These are phyloP conservation scores for Notoglanidium macrostoma DNA, from an alignment of 2,797 vertebrate species.

Conservation along the genomic window DNA sequence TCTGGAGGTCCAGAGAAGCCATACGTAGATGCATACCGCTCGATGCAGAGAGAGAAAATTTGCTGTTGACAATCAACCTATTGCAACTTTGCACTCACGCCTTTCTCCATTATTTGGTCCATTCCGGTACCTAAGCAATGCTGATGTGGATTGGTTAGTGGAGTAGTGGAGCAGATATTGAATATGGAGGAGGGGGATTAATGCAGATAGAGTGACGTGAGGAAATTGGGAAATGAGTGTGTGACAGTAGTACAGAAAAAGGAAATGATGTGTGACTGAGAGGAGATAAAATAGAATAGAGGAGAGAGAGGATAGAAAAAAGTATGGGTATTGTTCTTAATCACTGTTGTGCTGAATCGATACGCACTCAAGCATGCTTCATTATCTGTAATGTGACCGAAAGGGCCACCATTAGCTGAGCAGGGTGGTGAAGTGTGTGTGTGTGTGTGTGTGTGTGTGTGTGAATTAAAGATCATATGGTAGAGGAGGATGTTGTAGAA, in stretches of 20 bases:
- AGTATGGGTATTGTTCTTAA: conserved; percentile 60
- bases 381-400: conserved; percentile 58
- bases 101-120: background rate
- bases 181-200: background rate
- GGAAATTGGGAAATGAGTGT: conserved; percentile 27
- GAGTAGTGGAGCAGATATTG: background rate
- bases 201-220: background rate
- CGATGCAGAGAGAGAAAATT: background rate
- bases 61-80: background rate
- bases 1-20: background rate
- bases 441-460: conserved; percentile 2
- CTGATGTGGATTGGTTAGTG: background rate
- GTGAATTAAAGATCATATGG: background rate
- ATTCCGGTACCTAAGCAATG: background rate
- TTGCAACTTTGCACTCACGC: background rate
- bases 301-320: conserved; percentile 11
- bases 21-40: background rate
- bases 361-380: conserved; percentile 58
- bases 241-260: conserved; percentile 20
- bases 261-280: background rate
- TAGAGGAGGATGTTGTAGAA: background rate
- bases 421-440: conserved; percentile 25
- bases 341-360: conserved; percentile 64
- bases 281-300: background rate
- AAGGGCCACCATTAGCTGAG: conserved; percentile 42